phyloP scores from a whole-genome alignment of 2,888 invertebrate genomes.

The Diogma glabrata region DNA sequence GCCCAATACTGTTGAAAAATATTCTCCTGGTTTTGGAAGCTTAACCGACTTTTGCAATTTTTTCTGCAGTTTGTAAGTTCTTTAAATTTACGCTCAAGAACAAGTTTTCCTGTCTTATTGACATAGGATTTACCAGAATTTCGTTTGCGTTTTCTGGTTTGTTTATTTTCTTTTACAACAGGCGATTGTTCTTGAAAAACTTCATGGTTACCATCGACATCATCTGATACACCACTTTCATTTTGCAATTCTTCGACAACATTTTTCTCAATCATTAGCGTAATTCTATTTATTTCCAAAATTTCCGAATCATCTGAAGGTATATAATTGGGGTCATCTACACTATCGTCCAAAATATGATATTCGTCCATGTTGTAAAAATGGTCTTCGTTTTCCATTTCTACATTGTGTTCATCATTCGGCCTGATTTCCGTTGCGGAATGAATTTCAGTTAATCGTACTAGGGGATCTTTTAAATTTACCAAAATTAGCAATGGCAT shows the following conservation, averaged over 20 bases:
- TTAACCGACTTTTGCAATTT: background rate
- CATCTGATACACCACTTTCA: conserved; percentile 3
- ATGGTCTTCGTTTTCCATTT: background rate
- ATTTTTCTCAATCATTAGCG: background rate
- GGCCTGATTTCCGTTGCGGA: background rate
- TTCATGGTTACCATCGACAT: conserved; percentile 2
- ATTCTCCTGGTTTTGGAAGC: background rate
- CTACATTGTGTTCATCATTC: background rate
- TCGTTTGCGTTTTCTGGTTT: background rate
- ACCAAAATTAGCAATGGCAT: background rate
- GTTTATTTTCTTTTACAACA: background rate
- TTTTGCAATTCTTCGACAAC: background rate
- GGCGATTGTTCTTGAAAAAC: conserved; percentile 1
- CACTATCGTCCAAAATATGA: background rate
- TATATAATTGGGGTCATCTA: background rate
- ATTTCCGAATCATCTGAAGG: background rate
- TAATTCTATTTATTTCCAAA: background rate
- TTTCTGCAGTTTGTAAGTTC: background rate
- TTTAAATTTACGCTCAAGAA: background rate
- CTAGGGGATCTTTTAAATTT: background rate
- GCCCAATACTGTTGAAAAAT: background rate
- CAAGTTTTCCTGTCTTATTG: background rate
- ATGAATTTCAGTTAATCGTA: conserved; percentile 2
- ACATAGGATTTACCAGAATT: background rate
- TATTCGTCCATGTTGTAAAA: background rate